Evolutionary conservation across 2,113 vertebrate species (phyloP).

Genomic region (Vulpes vulpes): DNA sequence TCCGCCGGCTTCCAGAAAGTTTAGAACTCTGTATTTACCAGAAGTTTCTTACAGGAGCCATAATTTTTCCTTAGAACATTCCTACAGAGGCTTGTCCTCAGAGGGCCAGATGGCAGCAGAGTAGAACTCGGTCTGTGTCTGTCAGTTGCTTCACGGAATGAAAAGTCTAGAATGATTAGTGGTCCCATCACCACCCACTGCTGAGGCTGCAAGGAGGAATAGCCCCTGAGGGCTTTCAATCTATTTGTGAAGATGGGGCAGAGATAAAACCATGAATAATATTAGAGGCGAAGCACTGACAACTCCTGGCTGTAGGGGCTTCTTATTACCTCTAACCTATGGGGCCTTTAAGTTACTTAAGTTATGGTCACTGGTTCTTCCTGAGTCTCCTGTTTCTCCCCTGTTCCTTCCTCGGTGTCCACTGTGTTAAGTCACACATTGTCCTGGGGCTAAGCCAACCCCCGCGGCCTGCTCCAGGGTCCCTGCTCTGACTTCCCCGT

Average conservation of each 20-base stretch:
- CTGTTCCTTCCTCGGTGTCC: not conserved
- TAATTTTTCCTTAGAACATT: conserved; percentile 4
- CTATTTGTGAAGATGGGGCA: not conserved
- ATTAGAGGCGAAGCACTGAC: not conserved
- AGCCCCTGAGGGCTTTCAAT: not conserved
- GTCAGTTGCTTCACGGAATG: not conserved
- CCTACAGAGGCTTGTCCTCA: not conserved
- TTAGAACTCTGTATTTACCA: not conserved
- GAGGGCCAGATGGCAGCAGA: not conserved
- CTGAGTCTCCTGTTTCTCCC: not conserved
- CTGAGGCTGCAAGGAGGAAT: not conserved
- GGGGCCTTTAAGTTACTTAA: not conserved
- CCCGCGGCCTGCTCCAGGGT: not conserved
- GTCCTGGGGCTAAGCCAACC: not conserved
- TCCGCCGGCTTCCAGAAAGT: not conserved
- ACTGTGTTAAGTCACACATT: not conserved
- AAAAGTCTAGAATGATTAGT: not conserved
- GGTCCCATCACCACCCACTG: not conserved
- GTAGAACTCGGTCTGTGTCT: not conserved
- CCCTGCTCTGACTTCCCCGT: not conserved
- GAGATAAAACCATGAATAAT: not conserved
- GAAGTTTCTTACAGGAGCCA: not conserved
- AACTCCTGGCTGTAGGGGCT: not conserved
- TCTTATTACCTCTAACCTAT: not conserved
- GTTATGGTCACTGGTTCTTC: not conserved